Conservation (phyloP, 2,113 vertebrate species). For the Hepsetus odoe region DNA sequence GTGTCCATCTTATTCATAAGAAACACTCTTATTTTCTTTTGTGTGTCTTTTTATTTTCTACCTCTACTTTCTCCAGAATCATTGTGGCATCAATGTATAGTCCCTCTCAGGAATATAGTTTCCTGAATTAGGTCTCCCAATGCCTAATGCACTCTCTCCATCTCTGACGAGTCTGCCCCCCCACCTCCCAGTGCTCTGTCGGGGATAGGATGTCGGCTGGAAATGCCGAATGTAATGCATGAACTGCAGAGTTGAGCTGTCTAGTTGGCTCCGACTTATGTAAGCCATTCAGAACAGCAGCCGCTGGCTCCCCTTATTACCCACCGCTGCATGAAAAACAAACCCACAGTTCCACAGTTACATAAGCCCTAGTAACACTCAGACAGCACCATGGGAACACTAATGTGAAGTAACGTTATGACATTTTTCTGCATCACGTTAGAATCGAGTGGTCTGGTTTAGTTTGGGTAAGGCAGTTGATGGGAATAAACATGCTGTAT, state of each 20-base stretch:
- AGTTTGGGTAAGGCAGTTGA: neutral
- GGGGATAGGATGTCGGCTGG: neutral
- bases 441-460: constrained; percentile 24
- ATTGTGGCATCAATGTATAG: neutral
- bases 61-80: neutral
- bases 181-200: neutral
- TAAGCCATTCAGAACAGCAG: constrained; percentile 25
- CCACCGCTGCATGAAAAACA: constrained; percentile 31
- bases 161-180: neutral
- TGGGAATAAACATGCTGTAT: neutral
- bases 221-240: neutral
- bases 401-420: constrained; percentile 43
- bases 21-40: neutral
- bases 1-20: constrained; percentile 29
- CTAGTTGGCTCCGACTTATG: constrained; percentile 35
- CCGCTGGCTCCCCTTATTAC: constrained; percentile 32
- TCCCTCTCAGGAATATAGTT: too few relatives aligned
- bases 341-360: constrained; percentile 26
- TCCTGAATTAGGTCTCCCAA: neutral
- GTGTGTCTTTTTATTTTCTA: neutral
- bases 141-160: neutral
- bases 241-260: constrained; percentile 17
- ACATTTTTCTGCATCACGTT: neutral
- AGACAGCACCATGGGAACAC: constrained; percentile 20
- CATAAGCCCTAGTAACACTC: constrained; percentile 38